A percentile compares a stretch with the other conserved stretches of the same genome.
Conservation (phyloP, 1,140 invertebrate species). For the Branchinecta lynchi region DNA sequence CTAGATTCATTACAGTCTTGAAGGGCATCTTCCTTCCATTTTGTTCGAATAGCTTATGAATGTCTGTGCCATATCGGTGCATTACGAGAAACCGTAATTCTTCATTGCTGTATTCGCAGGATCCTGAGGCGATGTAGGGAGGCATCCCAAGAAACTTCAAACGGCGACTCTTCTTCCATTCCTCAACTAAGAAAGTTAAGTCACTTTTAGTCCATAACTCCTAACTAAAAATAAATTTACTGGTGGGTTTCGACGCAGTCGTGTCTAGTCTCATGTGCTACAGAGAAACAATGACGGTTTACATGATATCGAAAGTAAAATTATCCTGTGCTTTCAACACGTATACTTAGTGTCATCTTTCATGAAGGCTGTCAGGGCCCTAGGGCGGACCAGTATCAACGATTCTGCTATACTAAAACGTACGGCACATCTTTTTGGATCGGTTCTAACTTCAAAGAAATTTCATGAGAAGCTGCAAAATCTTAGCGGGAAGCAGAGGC, state of each 20-base stretch:
- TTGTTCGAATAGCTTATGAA: conserved; percentile 61
- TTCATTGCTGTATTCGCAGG: conserved; percentile 45
- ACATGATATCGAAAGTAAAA: too few relatives aligned
- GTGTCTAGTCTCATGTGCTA: conserved; percentile 54
- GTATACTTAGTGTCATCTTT: too few relatives aligned
- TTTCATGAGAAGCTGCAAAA: too few relatives aligned
- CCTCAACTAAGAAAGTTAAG: conserved; percentile 46
- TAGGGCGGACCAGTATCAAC: too few relatives aligned
- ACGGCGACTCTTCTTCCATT: conserved; percentile 49
- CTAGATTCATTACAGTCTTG: conserved; percentile 62
- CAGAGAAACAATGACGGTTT: too few relatives aligned
- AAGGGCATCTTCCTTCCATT: conserved; percentile 48
- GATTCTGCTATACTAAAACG: too few relatives aligned
- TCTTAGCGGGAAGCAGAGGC: too few relatives aligned
- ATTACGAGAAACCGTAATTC: conserved; percentile 82
- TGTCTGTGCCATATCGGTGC: conserved; percentile 69
- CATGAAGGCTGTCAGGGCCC: too few relatives aligned
- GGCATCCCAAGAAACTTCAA: conserved; percentile 67
- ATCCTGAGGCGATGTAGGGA: conserved; percentile 67
- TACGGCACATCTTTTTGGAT: too few relatives aligned
- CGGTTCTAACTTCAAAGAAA: too few relatives aligned
- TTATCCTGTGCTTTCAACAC: too few relatives aligned
- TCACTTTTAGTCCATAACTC: conserved; percentile 3
- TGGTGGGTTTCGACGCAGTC: conserved; percentile 42
- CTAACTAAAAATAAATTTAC: conserved; percentile 15